These are phyloP conservation scores for Alloplasta piceator DNA, from an alignment of 2,888 invertebrate species.

Conservation along the genomic window DNA sequence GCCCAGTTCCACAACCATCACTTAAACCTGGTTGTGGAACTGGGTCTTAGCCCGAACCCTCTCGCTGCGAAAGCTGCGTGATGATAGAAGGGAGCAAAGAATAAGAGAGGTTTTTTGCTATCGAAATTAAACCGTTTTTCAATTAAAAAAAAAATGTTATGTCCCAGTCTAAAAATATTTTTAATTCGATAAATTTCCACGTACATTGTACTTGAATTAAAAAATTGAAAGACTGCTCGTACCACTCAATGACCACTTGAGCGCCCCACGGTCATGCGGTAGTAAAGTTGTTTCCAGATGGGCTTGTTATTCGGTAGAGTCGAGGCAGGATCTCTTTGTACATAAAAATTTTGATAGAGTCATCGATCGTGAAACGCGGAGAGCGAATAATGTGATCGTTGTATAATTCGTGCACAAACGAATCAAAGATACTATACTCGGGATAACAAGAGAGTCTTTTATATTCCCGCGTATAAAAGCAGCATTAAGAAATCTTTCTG, in stretches of 20 bases:
- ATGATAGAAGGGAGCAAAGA: conserved; percentile 12
- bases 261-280: too few species aligned
- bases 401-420: conserved; percentile 42
- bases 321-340: background rate
- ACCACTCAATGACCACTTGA: too few species aligned
- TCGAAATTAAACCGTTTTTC: too few species aligned
- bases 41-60: conserved; percentile 51
- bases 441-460: conserved; percentile 44
- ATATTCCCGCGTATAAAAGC: conserved; percentile 17
- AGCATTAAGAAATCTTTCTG: conserved; percentile 44
- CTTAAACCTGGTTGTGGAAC: too few species aligned
- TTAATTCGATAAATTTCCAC: too few species aligned
- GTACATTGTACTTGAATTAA: too few species aligned
- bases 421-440: conserved; percentile 12
- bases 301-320: background rate
- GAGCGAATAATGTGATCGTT: conserved; percentile 43
- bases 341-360: conserved; percentile 39
- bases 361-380: conserved; percentile 39
- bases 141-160: too few species aligned
- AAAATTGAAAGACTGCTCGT: too few species aligned
- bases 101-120: background rate
- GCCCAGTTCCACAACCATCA: too few species aligned
- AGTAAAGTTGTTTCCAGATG: too few species aligned
- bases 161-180: too few species aligned
- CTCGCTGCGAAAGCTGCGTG: conserved; percentile 29